These are phyloP conservation scores for Neodiprion pinetum DNA, from an alignment of 1,140 invertebrate species.

Conservation along the genomic window DNA sequence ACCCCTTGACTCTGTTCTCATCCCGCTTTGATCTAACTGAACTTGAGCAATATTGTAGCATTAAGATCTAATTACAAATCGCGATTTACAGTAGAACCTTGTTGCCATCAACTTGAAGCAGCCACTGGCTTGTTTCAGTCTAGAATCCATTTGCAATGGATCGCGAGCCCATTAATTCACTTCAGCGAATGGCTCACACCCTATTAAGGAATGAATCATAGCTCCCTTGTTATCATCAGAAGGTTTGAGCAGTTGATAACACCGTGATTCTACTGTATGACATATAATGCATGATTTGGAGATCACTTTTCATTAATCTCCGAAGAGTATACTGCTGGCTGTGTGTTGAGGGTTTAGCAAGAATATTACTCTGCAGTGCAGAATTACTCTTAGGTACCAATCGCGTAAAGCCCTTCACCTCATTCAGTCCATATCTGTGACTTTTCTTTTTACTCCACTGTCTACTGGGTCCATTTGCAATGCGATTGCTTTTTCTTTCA, in stretches of 20 bases:
- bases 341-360: background rate
- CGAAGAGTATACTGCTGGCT: background rate
- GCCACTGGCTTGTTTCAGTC: too few relatives aligned
- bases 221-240: too few relatives aligned
- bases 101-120: too few relatives aligned
- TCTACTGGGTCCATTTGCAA: constrained; percentile 40
- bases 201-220: too few relatives aligned
- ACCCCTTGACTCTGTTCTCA: background rate
- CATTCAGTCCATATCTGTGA: constrained; percentile 42
- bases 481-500: constrained; percentile 65
- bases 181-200: too few relatives aligned
- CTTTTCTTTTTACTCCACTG: constrained; percentile 45
- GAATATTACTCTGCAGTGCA: background rate
- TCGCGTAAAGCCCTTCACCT: background rate
- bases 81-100: background rate
- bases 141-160: too few relatives aligned
- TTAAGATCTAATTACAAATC: background rate
- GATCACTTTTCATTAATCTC: background rate
- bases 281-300: background rate
- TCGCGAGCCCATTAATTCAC: too few relatives aligned
- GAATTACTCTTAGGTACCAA: background rate
- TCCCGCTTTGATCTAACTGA: background rate
- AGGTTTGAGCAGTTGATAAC: too few relatives aligned
- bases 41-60: background rate
- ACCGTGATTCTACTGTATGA: too few relatives aligned